A percentile compares a stretch with the other conserved stretches of the same genome.
These are phyloP conservation scores for Cephus cinctus DNA, from an alignment of 1,140 invertebrate species.

Conservation along the genomic window DNA sequence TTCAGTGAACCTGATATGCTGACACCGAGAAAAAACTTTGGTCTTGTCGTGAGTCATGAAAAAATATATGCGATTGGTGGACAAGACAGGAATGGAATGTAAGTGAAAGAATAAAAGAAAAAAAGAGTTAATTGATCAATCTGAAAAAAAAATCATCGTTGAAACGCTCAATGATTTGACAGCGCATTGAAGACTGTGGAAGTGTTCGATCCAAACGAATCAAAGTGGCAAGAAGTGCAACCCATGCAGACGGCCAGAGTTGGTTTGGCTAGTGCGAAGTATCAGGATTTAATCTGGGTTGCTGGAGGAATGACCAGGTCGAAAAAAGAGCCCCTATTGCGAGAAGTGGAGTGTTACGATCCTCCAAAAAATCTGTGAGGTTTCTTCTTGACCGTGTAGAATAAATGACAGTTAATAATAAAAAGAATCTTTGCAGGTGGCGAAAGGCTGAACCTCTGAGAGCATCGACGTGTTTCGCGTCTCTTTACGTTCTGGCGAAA, in stretches of 20 bases:
- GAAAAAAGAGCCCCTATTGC: slow-evolving; percentile 54
- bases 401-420: neutral
- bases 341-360: slow-evolving; percentile 63
- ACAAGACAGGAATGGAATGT: slow-evolving; percentile 62
- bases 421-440: slow-evolving; percentile 56
- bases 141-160: no score
- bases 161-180: slow-evolving; percentile 7
- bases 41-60: slow-evolving; percentile 57
- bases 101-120: slow-evolving; percentile 19
- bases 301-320: slow-evolving; percentile 65
- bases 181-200: slow-evolving; percentile 62
- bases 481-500: slow-evolving; percentile 59
- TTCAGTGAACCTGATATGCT: slow-evolving; percentile 58
- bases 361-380: slow-evolving; percentile 58
- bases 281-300: slow-evolving; percentile 64
- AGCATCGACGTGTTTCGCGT: slow-evolving; percentile 57
- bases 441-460: slow-evolving; percentile 52
- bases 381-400: slow-evolving; percentile 6
- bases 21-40: slow-evolving; percentile 61
- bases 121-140: no score
- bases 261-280: slow-evolving; percentile 59
- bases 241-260: slow-evolving; percentile 58
- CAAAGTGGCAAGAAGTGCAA: slow-evolving; percentile 57
- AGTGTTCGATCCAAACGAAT: slow-evolving; percentile 56
- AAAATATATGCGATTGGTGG: slow-evolving; percentile 64